These are phyloP conservation scores for Cerceris ruficornis DNA, from an alignment of 2,888 invertebrate genomes.

Conservation along the genomic window DNA sequence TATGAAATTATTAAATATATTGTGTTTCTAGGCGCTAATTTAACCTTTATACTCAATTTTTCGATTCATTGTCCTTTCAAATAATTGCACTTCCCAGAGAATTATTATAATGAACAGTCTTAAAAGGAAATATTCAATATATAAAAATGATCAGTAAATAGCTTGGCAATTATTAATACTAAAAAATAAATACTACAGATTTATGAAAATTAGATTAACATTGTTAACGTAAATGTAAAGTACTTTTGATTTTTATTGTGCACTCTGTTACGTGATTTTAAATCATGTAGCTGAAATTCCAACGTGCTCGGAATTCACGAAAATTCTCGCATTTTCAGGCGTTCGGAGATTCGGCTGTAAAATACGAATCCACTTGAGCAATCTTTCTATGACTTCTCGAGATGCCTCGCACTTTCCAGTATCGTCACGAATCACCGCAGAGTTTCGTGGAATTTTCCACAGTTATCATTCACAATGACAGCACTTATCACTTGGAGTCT, in stretches of 20 bases:
- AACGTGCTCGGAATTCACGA: neutral
- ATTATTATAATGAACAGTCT: too few species aligned
- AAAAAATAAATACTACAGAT: too few species aligned
- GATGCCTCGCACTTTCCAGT: slow-evolving; percentile 13
- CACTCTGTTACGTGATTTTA: neutral
- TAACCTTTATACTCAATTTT: too few species aligned
- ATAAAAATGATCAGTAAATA: too few species aligned
- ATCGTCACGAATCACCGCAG: slow-evolving; percentile 34
- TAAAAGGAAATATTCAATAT: too few species aligned
- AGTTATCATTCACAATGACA: slow-evolving; percentile 54
- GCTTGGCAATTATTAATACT: too few species aligned
- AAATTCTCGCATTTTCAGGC: neutral
- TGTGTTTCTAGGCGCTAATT: too few species aligned
- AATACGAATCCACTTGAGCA: neutral
- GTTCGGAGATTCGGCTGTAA: neutral
- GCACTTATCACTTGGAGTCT: slow-evolving; percentile 47
- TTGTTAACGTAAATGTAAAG: too few species aligned
- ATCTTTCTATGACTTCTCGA: neutral
- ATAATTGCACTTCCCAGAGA: too few species aligned
- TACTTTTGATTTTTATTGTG: neutral
- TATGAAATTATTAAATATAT: too few species aligned
- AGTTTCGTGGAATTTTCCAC: slow-evolving; percentile 66
- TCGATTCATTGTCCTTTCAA: too few species aligned
- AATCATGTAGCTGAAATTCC: neutral
- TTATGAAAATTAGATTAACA: too few species aligned